A percentile compares a stretch with the other conserved stretches of the same genome.
phyloP scores from a whole-genome alignment of 2,113 vertebrate species.

The Urocolius indicus region DNA sequence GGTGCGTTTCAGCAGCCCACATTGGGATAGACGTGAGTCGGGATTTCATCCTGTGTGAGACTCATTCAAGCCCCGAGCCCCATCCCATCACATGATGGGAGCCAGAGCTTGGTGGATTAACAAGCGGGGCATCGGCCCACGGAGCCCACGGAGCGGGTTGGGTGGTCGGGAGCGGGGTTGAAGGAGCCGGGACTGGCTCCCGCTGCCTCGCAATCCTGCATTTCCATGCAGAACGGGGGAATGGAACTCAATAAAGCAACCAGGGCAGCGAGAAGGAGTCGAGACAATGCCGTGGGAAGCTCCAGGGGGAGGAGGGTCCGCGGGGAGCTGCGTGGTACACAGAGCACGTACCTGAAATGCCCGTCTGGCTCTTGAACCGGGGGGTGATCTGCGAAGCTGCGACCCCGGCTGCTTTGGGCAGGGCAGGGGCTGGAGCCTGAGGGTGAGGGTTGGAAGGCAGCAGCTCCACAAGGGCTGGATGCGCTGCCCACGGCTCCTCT shows the following conservation, averaged over 20 bases:
- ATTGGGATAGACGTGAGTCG: not conserved
- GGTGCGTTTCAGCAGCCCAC: accelerated
- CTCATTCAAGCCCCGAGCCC: not conserved
- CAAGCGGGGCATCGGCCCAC: not conserved
- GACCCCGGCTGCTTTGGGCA: not conserved
- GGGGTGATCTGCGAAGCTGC: not conserved
- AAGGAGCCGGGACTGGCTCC: not conserved
- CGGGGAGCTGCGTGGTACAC: accelerated
- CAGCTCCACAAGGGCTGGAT: not conserved
- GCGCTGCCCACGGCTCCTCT: not conserved
- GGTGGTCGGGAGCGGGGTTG: accelerated
- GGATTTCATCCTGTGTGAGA: not conserved
- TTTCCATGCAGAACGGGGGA: not conserved
- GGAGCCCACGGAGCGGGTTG: not conserved
- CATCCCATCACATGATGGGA: accelerated
- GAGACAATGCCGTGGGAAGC: not conserved
- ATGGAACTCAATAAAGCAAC: not conserved
- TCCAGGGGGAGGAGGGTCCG: not conserved
- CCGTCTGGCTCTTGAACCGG: not conserved
- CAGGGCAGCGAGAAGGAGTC: not conserved
- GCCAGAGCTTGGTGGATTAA: not conserved
- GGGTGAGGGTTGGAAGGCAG: not conserved
- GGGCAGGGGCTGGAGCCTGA: not conserved
- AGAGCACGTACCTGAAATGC: not conserved
- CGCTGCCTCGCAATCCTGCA: not conserved